Evolutionary conservation across 2,888 invertebrate genomes (phyloP).

Genomic region (Agriotes lineatus): DNA sequence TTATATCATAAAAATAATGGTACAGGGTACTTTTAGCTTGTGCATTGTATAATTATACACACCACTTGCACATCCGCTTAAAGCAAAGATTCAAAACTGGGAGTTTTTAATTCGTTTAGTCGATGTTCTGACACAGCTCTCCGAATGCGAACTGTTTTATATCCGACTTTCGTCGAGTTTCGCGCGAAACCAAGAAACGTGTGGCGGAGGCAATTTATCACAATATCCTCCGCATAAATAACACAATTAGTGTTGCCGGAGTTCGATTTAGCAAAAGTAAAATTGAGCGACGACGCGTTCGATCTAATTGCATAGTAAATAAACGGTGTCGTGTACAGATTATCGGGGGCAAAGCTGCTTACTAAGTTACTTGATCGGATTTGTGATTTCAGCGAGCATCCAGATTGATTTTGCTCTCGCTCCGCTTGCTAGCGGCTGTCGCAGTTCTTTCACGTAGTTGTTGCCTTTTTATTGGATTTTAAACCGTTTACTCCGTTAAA

Average conservation of each 20-base stretch:
- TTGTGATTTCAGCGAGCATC: constrained; percentile 35
- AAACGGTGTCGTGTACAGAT: constrained; percentile 35
- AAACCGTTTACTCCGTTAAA: constrained; percentile 31
- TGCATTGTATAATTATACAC: no score
- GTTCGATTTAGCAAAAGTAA: constrained; percentile 18
- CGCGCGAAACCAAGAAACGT: constrained; percentile 3
- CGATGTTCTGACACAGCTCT: no score
- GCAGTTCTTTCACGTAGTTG: constrained; percentile 30
- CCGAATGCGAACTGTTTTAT: no score
- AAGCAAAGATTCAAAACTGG: no score
- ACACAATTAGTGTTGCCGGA: neutral
- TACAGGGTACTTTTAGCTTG: no score
- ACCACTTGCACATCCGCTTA: no score
- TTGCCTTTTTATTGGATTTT: constrained; percentile 36
- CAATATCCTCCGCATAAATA: constrained; percentile 14
- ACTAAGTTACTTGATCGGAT: constrained; percentile 37
- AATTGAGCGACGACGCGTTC: constrained; percentile 16
- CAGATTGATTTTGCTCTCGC: constrained; percentile 33
- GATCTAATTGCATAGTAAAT: constrained; percentile 38
- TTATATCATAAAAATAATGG: no score
- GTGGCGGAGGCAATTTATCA: constrained; percentile 5
- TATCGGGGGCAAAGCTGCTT: constrained; percentile 32
- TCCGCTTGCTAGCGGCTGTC: constrained; percentile 11
- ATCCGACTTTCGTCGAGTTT: no score
- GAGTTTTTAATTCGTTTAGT: no score